phyloP scores from a whole-genome alignment of 2,797 vertebrate species.

The Bufotes viridis region DNA sequence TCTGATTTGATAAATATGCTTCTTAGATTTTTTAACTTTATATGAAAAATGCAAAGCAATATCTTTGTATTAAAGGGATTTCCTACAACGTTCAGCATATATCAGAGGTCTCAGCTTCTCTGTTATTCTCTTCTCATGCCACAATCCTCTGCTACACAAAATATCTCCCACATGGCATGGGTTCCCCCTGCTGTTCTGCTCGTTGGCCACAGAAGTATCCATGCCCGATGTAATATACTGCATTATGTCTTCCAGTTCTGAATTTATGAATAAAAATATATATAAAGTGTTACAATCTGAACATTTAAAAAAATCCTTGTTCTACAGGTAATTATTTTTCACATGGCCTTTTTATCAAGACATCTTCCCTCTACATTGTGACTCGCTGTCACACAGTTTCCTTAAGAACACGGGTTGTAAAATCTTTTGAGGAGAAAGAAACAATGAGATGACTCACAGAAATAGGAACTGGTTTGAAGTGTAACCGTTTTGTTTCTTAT shows the following conservation, averaged over 20 bases:
- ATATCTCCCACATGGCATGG: not conserved
- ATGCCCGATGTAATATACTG: not conserved
- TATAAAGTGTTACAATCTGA: not conserved
- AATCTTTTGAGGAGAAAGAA: conserved; percentile 32
- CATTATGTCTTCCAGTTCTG: not conserved
- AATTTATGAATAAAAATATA: not conserved
- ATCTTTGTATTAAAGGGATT: not conserved
- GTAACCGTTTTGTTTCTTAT: not conserved
- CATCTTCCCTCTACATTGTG: not conserved
- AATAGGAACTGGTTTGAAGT: conserved; percentile 6
- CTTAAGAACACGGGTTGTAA: not conserved
- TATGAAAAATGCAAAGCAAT: not conserved
- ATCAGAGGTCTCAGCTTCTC: not conserved
- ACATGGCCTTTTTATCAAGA: not conserved
- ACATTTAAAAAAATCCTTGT: not conserved
- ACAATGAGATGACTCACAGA: conserved; percentile 9
- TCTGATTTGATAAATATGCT: too few species aligned
- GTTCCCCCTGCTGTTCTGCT: conserved; percentile 25
- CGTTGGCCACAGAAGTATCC: too few species aligned
- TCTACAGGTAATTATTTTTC: not conserved
- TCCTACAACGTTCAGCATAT: not conserved
- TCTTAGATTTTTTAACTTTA: not conserved
- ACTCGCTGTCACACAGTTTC: conserved; percentile 1
- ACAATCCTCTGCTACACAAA: too few species aligned
- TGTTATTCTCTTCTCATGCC: too few species aligned